Conservation (phyloP, 2,113 vertebrate genomes). For the Perccottus glenii region DNA sequence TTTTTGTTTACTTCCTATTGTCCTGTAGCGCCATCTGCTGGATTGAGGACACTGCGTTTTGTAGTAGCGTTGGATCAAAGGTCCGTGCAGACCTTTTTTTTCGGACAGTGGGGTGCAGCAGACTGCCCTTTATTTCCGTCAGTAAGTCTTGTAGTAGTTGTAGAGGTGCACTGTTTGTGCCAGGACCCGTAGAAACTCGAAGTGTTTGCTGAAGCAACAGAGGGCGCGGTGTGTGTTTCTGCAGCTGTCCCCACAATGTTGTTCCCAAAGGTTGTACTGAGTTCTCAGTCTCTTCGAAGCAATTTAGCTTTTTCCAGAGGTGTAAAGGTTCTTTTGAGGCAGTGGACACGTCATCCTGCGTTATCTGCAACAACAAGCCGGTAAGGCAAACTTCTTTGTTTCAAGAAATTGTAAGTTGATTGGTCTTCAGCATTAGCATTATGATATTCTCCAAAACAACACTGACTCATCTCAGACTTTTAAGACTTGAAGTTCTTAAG, state of each 20-base stretch:
- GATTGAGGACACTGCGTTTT: background rate
- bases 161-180: background rate
- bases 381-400: slow-evolving; percentile 42
- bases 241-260: slow-evolving; percentile 28
- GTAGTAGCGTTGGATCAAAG: background rate
- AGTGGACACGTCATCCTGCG: slow-evolving; percentile 11
- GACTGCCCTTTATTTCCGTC: background rate
- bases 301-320: background rate
- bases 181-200: background rate
- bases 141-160: background rate
- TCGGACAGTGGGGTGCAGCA: background rate
- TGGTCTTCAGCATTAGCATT: too few species aligned
- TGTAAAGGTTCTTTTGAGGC: slow-evolving; percentile 3
- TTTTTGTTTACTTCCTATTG: too few species aligned
- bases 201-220: too few species aligned
- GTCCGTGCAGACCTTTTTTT: background rate
- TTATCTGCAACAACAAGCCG: slow-evolving; percentile 39
- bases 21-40: background rate
- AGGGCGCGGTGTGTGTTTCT: background rate
- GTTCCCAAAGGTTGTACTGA: slow-evolving; percentile 29
- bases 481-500: too few species aligned
- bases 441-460: background rate
- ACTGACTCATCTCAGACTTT: too few species aligned
- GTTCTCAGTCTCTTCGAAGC: slow-evolving; percentile 22
- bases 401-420: too few species aligned